phyloP scores from a whole-genome alignment of 2,797 vertebrate species.

The Eutrigla gurnardus region DNA sequence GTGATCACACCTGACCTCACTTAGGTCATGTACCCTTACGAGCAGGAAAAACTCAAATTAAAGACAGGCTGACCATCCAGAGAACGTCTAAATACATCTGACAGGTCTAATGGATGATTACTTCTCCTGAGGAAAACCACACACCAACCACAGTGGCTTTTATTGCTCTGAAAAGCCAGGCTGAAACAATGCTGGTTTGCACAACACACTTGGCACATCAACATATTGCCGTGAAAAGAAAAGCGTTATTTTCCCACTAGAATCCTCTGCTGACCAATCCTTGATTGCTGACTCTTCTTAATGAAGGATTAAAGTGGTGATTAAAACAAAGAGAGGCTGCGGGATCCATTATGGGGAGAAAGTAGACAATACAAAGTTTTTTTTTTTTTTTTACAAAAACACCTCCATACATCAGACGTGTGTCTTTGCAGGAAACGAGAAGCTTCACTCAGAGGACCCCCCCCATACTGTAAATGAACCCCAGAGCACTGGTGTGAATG shows the following conservation, averaged over 20 bases:
- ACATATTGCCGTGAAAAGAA: slow-evolving; percentile 44
- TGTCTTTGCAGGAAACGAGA: slow-evolving; percentile 68
- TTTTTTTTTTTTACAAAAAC: slow-evolving; percentile 24
- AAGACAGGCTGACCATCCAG: slow-evolving; percentile 54
- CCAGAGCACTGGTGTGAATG: slow-evolving; percentile 41
- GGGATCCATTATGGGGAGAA: slow-evolving; percentile 43
- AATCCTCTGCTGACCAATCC: slow-evolving; percentile 58
- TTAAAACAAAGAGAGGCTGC: slow-evolving; percentile 49
- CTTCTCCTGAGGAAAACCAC: slow-evolving; percentile 59
- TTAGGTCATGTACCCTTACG: slow-evolving; percentile 27
- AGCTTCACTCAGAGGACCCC: slow-evolving; percentile 61
- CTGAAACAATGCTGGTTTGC: slow-evolving; percentile 60
- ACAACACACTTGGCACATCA: slow-evolving; percentile 44
- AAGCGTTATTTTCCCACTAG: slow-evolving; percentile 49
- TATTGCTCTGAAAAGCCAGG: slow-evolving; percentile 63
- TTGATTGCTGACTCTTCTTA: slow-evolving; percentile 52
- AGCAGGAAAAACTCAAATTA: slow-evolving; percentile 47
- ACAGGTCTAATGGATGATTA: slow-evolving; percentile 74
- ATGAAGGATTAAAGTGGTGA: slow-evolving; percentile 65
- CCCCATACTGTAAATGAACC: slow-evolving; percentile 62
- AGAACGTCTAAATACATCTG: slow-evolving; percentile 47
- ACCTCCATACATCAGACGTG: slow-evolving; percentile 41
- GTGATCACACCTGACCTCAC: slow-evolving; percentile 36
- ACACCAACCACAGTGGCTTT: slow-evolving; percentile 68
- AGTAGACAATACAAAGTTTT: slow-evolving; percentile 3